Evolutionary conservation across 2,888 invertebrate species (phyloP), one percentile per base, ranked within the genome.

Genomic region (Mythimna lalbum): DNA sequence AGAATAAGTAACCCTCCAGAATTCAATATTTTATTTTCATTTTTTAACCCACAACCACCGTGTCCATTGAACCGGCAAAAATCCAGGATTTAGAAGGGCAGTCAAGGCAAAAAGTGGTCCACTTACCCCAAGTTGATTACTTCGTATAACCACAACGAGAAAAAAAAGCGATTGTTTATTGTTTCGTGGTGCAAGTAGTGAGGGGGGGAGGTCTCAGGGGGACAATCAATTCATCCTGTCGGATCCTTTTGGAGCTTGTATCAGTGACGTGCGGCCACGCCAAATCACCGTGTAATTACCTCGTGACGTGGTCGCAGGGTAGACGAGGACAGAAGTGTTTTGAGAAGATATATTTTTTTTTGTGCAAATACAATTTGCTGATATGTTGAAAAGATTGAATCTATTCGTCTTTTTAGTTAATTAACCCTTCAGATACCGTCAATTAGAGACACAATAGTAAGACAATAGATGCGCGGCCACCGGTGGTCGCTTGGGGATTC

Each of bases 231-330:
- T 84, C 78, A 83, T 86, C 88, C 84, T 87, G 83, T 76, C 71
- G 85, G 80, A 84, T 84, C 86, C 88, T 87, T 85, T 82, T 52
- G 66, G 78, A 65, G 61, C 65, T 70, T 77, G 71, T 78, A 76
- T 78, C 76, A 81, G 76, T 62, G 77, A 79, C 82, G 81, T 82
- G 77, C 71, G 81, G 81, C 76, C 83, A 83, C 81, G 88, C 89
- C 86, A 88, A 90, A 90, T 88, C 80, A 82, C 90, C 90, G 88
- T 92, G 89, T 90, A 90, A 93, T 93, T 89, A 85, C 79, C 76
- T 83, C 84, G 81, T 80, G 83, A 77, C 84, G 84, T 55, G 82
- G 78, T 80, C 73, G 53, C 27, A 43, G 87, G 86, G 88, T 86
- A 78, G 61, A 73, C 69, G 75, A 10, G 63, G 1, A 72, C 72